Conservation (phyloP, 2,113 vertebrate species). For the Mus musculus region GRCm39 chr10:35782001-35782500, state of each 20-base stretch:
- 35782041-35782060: neutral
- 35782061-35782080: neutral
- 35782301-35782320: neutral
- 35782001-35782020: neutral
- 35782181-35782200: neutral
- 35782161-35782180: neutral
- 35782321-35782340: neutral
- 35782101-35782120: neutral
- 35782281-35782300: neutral
- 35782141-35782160: neutral
- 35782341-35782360: neutral
- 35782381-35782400: neutral
- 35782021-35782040: neutral
- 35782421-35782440: neutral
- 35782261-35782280: neutral
- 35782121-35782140: slow-evolving; percentile 19
- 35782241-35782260: neutral
- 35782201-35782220: neutral
- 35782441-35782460: no score
- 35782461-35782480: no score
- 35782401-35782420: neutral
- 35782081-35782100: neutral
- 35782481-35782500: neutral
- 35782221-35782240: neutral
- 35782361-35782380: neutral